phyloP scores from a whole-genome alignment of 1,140 invertebrate species.

The Leptinotarsa defecta region DNA sequence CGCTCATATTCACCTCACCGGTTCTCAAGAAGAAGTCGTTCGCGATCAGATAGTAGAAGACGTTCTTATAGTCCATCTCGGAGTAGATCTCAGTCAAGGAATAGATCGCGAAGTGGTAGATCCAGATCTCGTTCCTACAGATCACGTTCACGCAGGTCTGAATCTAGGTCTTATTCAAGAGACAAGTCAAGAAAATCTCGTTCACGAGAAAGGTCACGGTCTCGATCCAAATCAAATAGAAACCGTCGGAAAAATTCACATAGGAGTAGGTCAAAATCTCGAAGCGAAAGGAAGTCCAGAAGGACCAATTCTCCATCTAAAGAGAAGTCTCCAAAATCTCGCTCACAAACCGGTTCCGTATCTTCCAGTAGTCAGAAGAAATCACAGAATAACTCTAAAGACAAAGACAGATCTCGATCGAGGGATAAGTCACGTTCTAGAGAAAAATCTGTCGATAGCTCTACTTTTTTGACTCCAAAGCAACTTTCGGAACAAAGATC shows the following conservation, averaged over 20 bases:
- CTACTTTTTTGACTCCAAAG: slow-evolving; percentile 50
- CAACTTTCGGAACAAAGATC: slow-evolving; percentile 26
- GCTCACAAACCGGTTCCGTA: too few species aligned
- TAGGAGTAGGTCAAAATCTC: slow-evolving; percentile 50
- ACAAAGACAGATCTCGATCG: slow-evolving; percentile 36
- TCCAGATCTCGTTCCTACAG: slow-evolving; percentile 1
- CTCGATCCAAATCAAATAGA: slow-evolving; percentile 26
- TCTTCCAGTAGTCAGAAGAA: slow-evolving; percentile 40
- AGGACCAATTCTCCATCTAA: slow-evolving; percentile 33
- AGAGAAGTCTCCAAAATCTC: slow-evolving; percentile 22
- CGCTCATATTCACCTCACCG: slow-evolving; percentile 29
- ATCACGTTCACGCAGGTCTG: not conserved
- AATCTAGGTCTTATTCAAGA: slow-evolving; percentile 33
- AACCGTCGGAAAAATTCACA: slow-evolving; percentile 56
- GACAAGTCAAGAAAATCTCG: slow-evolving; percentile 44
- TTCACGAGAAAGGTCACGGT: slow-evolving; percentile 46
- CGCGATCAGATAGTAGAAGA: slow-evolving; percentile 15
- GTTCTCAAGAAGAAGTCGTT: slow-evolving; percentile 14
- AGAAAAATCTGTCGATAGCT: slow-evolving; percentile 46
- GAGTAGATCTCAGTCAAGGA: slow-evolving; percentile 34
- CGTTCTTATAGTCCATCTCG: slow-evolving; percentile 26
- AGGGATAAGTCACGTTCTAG: slow-evolving; percentile 38
- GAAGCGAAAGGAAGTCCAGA: slow-evolving; percentile 30
- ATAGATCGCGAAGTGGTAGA: slow-evolving; percentile 54
- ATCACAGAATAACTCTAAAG: slow-evolving; percentile 45